Conservation (phyloP, 2,888 invertebrate genomes). For the Unio delphinus region DNA sequence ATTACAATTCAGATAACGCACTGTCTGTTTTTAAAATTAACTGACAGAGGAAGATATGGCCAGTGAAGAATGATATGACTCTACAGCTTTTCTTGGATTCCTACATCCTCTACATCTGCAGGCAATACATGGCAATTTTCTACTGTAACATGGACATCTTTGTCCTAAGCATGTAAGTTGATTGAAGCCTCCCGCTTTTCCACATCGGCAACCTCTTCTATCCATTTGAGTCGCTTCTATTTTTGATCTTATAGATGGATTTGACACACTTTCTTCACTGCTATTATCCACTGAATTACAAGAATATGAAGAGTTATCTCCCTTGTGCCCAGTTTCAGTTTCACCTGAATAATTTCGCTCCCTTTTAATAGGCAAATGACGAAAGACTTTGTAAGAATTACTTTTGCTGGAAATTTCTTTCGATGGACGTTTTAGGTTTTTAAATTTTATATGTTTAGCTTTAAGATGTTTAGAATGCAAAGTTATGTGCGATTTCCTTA, state of each 20-base stretch:
- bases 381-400: background rate
- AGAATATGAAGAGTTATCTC: conserved; percentile 14
- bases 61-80: too few species aligned
- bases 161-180: conserved; percentile 94
- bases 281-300: conserved; percentile 17
- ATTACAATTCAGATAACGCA: too few species aligned
- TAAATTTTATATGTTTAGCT: too few species aligned
- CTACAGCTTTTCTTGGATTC: conserved; percentile 77
- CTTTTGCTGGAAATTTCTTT: too few species aligned
- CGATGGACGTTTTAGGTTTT: too few species aligned
- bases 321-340: conserved; percentile 3
- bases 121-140: conserved; percentile 88
- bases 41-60: too few species aligned
- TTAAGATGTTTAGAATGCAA: too few species aligned
- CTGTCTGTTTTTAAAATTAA: too few species aligned
- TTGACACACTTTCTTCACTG: conserved; percentile 16
- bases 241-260: conserved; percentile 23
- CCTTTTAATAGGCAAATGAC: conserved; percentile 4
- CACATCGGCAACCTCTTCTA: conserved; percentile 82
- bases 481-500: too few species aligned
- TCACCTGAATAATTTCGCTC: conserved; percentile 12
- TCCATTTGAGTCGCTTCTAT: conserved; percentile 28
- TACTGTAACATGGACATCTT: conserved; percentile 93
- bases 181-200: conserved; percentile 90
- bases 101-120: conserved; percentile 94